Evolutionary conservation across 2,888 invertebrate species (phyloP).

Genomic region (Stenotaenia linearis): DNA sequence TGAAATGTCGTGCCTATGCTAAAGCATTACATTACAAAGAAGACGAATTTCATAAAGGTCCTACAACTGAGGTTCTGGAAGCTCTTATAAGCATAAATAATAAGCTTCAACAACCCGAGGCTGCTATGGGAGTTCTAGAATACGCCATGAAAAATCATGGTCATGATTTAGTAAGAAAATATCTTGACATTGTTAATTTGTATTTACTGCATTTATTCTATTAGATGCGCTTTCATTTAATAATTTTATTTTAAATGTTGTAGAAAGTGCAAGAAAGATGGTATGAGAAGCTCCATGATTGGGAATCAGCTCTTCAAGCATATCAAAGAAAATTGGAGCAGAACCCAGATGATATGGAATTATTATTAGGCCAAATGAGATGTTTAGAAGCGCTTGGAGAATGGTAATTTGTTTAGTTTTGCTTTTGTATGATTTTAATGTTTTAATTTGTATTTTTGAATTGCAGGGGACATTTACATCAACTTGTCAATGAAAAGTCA

Average conservation of each 20-base stretch:
- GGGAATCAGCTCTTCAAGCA: constrained; percentile 89
- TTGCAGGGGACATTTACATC: constrained; percentile 60
- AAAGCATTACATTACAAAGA: constrained; percentile 84
- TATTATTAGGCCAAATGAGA: constrained; percentile 86
- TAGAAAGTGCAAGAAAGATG: constrained; percentile 72
- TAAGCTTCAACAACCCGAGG: constrained; percentile 96
- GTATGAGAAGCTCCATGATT: constrained; percentile 98
- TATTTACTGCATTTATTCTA: too few relatives aligned
- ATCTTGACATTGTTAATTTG: too few relatives aligned
- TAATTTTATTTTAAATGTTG: too few relatives aligned
- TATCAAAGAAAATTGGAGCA: constrained; percentile 69
- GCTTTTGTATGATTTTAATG: not conserved
- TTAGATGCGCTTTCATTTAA: too few relatives aligned
- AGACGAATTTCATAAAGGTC: constrained; percentile 81
- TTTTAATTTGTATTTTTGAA: not conserved
- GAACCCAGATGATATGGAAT: constrained; percentile 62
- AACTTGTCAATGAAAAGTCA: constrained; percentile 75
- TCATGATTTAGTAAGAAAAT: constrained; percentile 49
- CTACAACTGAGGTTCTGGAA: constrained; percentile 82
- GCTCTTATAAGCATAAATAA: constrained; percentile 91
- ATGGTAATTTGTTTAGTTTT: constrained; percentile 59
- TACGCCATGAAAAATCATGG: constrained; percentile 78
- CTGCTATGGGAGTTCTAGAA: constrained; percentile 83
- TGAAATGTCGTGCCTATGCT: constrained; percentile 81
- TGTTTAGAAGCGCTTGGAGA: constrained; percentile 95